Percentiles rank a stretch among this genome's conserved stretches.
Conservation (phyloP, 1,140 invertebrate genomes). For the Andrena cerasifolii region DNA sequence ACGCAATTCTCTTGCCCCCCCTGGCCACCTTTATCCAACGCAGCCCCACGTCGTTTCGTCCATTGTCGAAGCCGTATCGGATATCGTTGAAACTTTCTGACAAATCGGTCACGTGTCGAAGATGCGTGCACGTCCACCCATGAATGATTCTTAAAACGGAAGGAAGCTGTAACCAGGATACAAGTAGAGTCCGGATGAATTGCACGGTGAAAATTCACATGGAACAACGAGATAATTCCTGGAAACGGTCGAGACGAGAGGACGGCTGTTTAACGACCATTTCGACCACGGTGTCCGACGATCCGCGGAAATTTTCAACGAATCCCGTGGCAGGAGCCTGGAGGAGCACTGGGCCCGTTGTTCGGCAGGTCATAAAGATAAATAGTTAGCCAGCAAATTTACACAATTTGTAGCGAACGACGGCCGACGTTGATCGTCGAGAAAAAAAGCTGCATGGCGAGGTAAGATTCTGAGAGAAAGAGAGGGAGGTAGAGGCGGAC, state of each 20-base stretch:
- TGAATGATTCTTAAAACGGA: constrained; percentile 57
- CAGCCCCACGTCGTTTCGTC: constrained; percentile 2
- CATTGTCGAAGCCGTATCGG: constrained; percentile 31
- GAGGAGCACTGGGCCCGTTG: constrained; percentile 69
- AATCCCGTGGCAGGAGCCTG: constrained; percentile 41
- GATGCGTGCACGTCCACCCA: constrained; percentile 15
- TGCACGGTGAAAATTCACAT: not conserved
- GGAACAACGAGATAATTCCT: not conserved
- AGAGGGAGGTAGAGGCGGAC: constrained; percentile 41
- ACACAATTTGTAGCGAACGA: constrained; percentile 78
- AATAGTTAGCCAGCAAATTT: constrained; percentile 80
- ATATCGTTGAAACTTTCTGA: constrained; percentile 67
- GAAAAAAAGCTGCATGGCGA: constrained; percentile 52
- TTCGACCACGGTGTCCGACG: not conserved
- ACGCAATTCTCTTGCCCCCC: constrained; percentile 10
- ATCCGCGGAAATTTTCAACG: constrained; percentile 36
- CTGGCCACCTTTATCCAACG: not conserved
- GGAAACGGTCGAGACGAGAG: not conserved
- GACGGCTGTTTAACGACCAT: not conserved
- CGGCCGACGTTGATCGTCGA: constrained; percentile 60
- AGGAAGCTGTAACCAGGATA: constrained; percentile 60
- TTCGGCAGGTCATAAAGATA: constrained; percentile 79
- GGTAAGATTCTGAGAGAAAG: constrained; percentile 44
- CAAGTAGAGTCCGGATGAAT: constrained; percentile 4
- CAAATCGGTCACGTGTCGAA: constrained; percentile 81